Conservation (phyloP, 2,888 invertebrate species). For the Atethmia centrago region DNA sequence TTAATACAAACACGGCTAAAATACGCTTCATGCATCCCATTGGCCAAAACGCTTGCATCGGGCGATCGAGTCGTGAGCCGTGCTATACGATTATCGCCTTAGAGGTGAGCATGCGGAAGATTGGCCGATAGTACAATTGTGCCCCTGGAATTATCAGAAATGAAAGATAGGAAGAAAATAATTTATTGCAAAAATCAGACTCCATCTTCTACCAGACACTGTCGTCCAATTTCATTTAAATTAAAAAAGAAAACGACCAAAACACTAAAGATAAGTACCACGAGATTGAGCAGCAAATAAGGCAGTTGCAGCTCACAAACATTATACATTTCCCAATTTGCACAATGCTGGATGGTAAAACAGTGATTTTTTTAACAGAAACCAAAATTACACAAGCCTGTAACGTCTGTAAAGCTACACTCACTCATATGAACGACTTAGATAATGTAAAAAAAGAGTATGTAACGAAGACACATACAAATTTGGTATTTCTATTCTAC, state of each 20-base stretch:
- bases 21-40: too few species aligned
- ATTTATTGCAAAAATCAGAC: background rate
- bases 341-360: conserved; percentile 17
- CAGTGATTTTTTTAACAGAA: conserved; percentile 6
- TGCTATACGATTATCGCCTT: too few species aligned
- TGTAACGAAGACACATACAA: conserved; percentile 3
- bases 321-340: background rate
- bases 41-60: too few species aligned
- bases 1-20: too few species aligned
- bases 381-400: conserved; percentile 17
- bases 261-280: conserved; percentile 7
- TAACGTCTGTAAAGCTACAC: conserved; percentile 4
- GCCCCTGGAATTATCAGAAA: conserved; percentile 7
- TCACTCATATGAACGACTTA: background rate
- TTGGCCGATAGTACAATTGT: background rate
- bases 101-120: too few species aligned
- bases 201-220: conserved; percentile 16
- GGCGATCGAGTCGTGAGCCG: too few species aligned
- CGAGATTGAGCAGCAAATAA: conserved; percentile 11
- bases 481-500: conserved; percentile 8
- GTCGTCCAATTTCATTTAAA: conserved; percentile 14
- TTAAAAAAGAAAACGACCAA: conserved; percentile 7
- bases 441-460: conserved; percentile 8
- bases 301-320: background rate
- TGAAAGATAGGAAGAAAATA: background rate